A percentile compares a stretch with the other conserved stretches of the same genome.
These are phyloP conservation scores for Amiota communis DNA, from an alignment of 2,888 invertebrate species.

Conservation along the genomic window DNA sequence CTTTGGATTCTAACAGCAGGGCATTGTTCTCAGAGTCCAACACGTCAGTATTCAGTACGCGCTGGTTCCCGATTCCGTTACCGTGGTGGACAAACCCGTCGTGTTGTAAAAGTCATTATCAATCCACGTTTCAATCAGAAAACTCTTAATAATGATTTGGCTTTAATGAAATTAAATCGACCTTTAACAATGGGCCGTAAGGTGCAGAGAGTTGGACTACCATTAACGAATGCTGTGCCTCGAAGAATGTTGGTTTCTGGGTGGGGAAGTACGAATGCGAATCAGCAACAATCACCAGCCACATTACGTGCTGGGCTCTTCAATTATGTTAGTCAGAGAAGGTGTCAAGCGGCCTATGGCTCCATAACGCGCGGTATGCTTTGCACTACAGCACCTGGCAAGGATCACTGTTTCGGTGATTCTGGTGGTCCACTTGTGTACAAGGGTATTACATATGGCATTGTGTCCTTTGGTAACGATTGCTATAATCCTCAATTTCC, in stretches of 20 bases:
- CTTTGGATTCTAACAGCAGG: constrained; percentile 41
- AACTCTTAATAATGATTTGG: constrained; percentile 37
- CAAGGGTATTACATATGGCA: constrained; percentile 36
- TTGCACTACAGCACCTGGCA: constrained; percentile 34
- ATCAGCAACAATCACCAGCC: constrained; percentile 6
- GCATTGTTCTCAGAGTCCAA: constrained; percentile 37
- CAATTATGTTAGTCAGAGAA: constrained; percentile 25
- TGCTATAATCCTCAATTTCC: constrained; percentile 39
- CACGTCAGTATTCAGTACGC: constrained; percentile 28
- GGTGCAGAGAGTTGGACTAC: constrained; percentile 34
- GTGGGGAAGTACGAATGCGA: neutral
- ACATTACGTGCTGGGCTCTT: constrained; percentile 29
- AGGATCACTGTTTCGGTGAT: constrained; percentile 41
- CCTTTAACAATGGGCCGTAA: constrained; percentile 24
- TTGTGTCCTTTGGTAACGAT: constrained; percentile 42
- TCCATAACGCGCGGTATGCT: constrained; percentile 36
- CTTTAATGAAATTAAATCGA: constrained; percentile 27
- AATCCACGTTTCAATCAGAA: constrained; percentile 31
- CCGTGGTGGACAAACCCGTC: constrained; percentile 32
- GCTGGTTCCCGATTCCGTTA: constrained; percentile 32
- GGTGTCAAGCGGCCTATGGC: constrained; percentile 30
- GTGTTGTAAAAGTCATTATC: constrained; percentile 21
- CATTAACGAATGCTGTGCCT: constrained; percentile 33
- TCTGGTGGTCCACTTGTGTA: constrained; percentile 43
- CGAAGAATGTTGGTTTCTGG: constrained; percentile 35